These are phyloP conservation scores for Synanthedon vespiformis DNA, from an alignment of 2,888 invertebrate species.

Conservation along the genomic window DNA sequence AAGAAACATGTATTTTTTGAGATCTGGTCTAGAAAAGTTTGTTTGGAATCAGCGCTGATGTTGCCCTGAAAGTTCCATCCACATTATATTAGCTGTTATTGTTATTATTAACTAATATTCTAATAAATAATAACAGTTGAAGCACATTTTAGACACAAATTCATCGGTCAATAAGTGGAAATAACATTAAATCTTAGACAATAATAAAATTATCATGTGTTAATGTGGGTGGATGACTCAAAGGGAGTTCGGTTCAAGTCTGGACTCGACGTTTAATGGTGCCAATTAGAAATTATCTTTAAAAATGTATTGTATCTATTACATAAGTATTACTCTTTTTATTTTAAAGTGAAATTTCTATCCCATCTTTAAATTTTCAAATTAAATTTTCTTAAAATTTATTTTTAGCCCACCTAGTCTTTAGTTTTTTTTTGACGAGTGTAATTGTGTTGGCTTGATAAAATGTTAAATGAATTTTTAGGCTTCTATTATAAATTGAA, in stretches of 20 bases:
- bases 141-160: too few relatives aligned
- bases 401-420: conserved; percentile 67
- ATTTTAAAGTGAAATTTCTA: not conserved
- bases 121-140: too few relatives aligned
- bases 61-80: too few relatives aligned
- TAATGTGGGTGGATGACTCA: too few relatives aligned
- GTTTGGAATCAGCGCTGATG: too few relatives aligned
- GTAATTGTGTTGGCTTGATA: conserved; percentile 43
- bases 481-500: conserved; percentile 50
- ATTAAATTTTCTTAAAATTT: conserved; percentile 32
- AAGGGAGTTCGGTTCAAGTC: conserved; percentile 2
- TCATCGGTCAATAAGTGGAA: too few relatives aligned
- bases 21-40: too few relatives aligned
- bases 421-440: conserved; percentile 48
- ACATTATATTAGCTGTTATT: too few relatives aligned
- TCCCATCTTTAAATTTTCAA: not conserved
- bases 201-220: too few relatives aligned
- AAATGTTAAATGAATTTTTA: conserved; percentile 27
- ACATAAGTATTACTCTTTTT: conserved; percentile 2
- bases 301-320: conserved; percentile 5
- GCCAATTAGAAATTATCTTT: conserved; percentile 29
- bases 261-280: conserved; percentile 16
- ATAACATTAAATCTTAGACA: too few relatives aligned
- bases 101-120: too few relatives aligned
- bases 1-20: too few relatives aligned